Evolutionary conservation across 2,797 vertebrate genomes (phyloP).

Genomic region (Eleutherodactylus coqui): DNA sequence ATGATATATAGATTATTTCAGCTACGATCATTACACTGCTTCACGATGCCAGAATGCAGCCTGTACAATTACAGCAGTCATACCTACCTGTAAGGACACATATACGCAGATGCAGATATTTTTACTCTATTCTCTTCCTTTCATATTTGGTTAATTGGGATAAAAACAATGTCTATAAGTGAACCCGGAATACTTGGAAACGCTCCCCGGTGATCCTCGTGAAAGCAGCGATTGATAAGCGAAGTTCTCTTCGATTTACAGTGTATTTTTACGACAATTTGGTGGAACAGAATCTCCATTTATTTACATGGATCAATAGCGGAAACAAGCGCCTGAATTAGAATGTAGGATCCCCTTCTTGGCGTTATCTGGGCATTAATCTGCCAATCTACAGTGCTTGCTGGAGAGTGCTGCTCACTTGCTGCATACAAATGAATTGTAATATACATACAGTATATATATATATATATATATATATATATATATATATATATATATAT

Average conservation of each 20-base stretch:
- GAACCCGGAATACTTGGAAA: neutral
- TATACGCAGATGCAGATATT: neutral
- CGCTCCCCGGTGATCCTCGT: neutral
- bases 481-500: neutral
- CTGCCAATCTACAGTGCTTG: conserved; percentile 62
- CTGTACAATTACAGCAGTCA: neutral
- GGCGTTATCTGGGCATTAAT: conserved; percentile 62
- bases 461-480: neutral
- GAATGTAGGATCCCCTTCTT: conserved; percentile 65
- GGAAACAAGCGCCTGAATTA: conserved; percentile 70
- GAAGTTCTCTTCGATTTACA: conserved; percentile 68
- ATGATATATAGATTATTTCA: neutral
- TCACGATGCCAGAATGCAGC: neutral
- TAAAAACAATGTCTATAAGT: neutral
- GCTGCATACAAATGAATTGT: conserved; percentile 20
- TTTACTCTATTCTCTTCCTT: too few relatives aligned
- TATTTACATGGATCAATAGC: conserved; percentile 77
- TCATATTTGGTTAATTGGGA: too few relatives aligned
- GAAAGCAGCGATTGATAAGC: conserved; percentile 63
- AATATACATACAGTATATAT: neutral
- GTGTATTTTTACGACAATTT: conserved; percentile 70
- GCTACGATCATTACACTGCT: neutral
- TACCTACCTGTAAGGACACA: neutral
- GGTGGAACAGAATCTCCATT: conserved; percentile 68
- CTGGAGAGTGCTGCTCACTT: conserved; percentile 8